Evolutionary conservation across 2,797 vertebrate species (phyloP), one percentile per base, ranked within the genome.

Genomic region (Podargus strigoides): DNA sequence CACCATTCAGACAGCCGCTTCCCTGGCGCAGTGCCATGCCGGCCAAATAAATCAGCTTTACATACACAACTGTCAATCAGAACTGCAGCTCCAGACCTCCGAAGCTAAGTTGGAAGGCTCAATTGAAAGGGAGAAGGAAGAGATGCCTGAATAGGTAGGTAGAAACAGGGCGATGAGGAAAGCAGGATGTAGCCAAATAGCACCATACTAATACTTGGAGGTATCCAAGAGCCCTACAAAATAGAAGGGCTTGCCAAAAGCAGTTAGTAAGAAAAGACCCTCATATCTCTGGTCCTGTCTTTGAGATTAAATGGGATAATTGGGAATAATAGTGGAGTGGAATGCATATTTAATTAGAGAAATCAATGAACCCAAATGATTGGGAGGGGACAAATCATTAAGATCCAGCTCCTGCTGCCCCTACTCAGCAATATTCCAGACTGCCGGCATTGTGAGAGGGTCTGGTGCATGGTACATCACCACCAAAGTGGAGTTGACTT

Each of bases 321-420:
- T 94, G 59, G 80, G 90, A 93, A 85, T 93, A 95, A 94, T 55
- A 60, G 84, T 78, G 66, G 72, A 90, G 37, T 19, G 34, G 76
- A 91, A 90, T 82, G 85, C 74, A 82, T 94, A 83, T 85, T 94
- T 95, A 85, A 93, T 92, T 94, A 94, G 79, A 74, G 60, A 95
- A 93, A 94, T 93, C 90, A 93, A 85, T 87, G 66, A 86, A 72
- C 32, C 47, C 77, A 87, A 93, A 69, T 87, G 73, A 83, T 20
- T 88, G 77, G 79, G 81, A 91, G 59, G 84, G 73, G 70, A 41
- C 49, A 93, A 92, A 91, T 88, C 68, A 50, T 81, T 89, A 87
- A 58, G 72, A 76, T 67, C 62, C 79, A 53, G 36, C 32, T 78
- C 60, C 64, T 64, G 63, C 81, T 59, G 77, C 59, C 73, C 69